Evolutionary conservation across 1,140 invertebrate species (phyloP), one percentile per base, ranked within the genome.

Genomic region (Lordiphosa stackelbergi): DNA sequence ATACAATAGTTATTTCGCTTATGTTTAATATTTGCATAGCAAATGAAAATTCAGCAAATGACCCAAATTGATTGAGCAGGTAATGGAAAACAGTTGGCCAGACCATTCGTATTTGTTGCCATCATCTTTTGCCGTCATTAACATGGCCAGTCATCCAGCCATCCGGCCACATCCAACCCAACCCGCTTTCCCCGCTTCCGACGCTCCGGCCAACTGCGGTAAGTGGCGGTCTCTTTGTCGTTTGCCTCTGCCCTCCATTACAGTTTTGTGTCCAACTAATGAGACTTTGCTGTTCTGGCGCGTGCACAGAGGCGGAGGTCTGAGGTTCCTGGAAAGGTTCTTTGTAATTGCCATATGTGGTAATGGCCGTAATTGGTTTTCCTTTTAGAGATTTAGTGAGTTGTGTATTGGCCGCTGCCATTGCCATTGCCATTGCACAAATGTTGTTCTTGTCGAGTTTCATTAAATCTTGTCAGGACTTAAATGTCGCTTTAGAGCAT

Each of bases 331-430:
- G 6, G 28, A 62, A 78, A 68, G 75, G 78, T 83, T 58, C 55
- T 66, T 75, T 81, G 77, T 81, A 81, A 81, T 81, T 83, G 75
- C 75, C 75, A 83, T 68, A 81, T 81, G 75, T 81, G 75, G 75
- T 81, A 81, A 81, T 81, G 71, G 75, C 53, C 68, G 75, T 81
- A 81, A 81, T 81, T 81, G 75, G 75, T 81, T 81, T 81, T 81
- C 75, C 75, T 81, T 75, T 83, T 81, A 71, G 66, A 83, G 75
- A 81, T 81, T 81, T 79, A 81, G 66, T 79, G 75, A 79, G 71
- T 79, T 79, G 75, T 71, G 77, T 71, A 79, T 79, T 79, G 75
- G 75, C 53, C 58, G 52, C 19, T 31, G 28, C 55, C 47, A 61
- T 61, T 48, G 59, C 53, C 19, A 19, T 19, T 31, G 28, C 55